Conservation (phyloP, 2,888 invertebrate genomes). For the Prosapia bicincta region DNA sequence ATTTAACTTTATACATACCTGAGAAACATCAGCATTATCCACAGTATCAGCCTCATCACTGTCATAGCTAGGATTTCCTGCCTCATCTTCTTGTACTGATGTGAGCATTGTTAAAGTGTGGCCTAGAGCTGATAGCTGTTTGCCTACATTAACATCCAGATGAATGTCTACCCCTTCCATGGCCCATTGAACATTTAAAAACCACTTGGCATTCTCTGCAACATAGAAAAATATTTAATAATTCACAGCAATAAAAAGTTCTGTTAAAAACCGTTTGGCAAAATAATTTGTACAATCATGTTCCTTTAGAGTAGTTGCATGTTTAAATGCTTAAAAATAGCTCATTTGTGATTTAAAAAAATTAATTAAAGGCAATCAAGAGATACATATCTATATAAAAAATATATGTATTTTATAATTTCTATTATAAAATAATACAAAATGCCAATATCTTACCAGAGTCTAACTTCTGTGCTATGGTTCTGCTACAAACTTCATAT, state of each 20-base stretch:
- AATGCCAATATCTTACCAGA: constrained; percentile 55
- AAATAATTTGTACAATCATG: no score
- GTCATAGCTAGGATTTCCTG: constrained; percentile 64
- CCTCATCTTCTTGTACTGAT: constrained; percentile 81
- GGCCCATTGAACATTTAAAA: constrained; percentile 96
- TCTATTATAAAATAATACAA: no score
- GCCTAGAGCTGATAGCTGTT: constrained; percentile 89
- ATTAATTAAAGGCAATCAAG: no score
- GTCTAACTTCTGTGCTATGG: constrained; percentile 72
- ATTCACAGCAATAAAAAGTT: no score
- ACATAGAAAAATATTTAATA: no score
- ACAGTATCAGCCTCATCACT: constrained; percentile 68
- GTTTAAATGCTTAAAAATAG: no score
- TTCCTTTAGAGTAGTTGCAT: no score
- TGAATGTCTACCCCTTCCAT: constrained; percentile 99
- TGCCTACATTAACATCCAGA: constrained; percentile 92
- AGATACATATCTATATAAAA: no score
- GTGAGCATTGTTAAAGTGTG: constrained; percentile 95
- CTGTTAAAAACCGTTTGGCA: no score
- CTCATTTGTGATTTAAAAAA: no score
- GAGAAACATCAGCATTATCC: constrained; percentile 39
- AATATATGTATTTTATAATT: no score
- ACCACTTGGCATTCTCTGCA: constrained; percentile 94
- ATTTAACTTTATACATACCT: no score
- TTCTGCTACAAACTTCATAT: constrained; percentile 94